Conservation (phyloP, 2,797 vertebrate species). For the Microhierax caerulescens region DNA sequence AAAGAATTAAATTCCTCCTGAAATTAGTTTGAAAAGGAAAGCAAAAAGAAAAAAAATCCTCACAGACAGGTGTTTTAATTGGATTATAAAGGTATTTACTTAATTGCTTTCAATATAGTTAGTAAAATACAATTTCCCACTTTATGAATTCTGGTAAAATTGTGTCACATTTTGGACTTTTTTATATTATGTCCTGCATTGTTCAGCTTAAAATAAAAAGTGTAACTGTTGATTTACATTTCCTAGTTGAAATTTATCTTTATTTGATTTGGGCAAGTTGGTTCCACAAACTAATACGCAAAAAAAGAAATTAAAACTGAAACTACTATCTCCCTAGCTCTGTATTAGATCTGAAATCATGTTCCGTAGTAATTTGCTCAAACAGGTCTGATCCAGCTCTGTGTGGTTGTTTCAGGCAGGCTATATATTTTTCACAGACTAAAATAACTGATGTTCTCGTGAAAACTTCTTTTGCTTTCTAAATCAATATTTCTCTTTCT, state of each 20-base stretch:
- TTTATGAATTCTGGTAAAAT: neutral
- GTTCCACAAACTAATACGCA: neutral
- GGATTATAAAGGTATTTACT: neutral
- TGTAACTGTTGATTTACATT: neutral
- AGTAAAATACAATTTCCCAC: neutral
- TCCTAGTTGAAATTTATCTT: neutral
- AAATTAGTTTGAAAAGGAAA: neutral
- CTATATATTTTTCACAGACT: neutral
- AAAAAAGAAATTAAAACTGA: neutral
- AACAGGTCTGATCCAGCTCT: neutral
- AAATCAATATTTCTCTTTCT: neutral
- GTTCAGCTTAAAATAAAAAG: neutral
- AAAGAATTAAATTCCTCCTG: neutral
- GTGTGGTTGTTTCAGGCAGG: neutral
- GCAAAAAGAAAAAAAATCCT: fast-evolving
- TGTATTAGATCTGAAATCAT: neutral
- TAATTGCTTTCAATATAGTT: neutral
- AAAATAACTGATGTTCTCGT: neutral
- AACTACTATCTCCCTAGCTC: neutral
- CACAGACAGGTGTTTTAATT: neutral
- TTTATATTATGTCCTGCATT: neutral
- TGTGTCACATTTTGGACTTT: neutral
- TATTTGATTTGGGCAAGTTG: neutral
- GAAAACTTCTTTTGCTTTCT: neutral
- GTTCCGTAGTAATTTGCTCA: neutral